phyloP scores from a whole-genome alignment of 2,113 vertebrate species.

The Apistogramma diplotaenia region DNA sequence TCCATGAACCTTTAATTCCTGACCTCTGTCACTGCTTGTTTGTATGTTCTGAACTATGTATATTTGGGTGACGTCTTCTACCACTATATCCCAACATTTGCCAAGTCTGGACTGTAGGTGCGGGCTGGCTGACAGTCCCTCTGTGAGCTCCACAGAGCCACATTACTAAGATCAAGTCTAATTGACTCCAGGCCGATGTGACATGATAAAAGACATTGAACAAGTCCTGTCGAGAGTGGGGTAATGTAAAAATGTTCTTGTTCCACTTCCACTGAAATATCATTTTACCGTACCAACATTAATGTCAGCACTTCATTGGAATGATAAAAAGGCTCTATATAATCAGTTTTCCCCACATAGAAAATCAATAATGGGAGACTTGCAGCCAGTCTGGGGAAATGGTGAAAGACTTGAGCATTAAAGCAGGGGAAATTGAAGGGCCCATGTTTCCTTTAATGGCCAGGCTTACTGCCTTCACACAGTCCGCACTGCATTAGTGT shows the following conservation, averaged over 20 bases:
- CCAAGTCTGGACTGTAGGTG: not conserved
- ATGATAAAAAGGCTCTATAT: slow-evolving; percentile 35
- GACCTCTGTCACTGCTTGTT: too few species aligned
- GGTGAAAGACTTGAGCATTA: slow-evolving; percentile 26
- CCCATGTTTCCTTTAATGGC: slow-evolving; percentile 17
- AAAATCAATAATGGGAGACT: slow-evolving; percentile 43
- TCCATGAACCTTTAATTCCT: too few species aligned
- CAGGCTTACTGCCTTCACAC: slow-evolving; percentile 9
- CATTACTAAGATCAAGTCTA: not conserved
- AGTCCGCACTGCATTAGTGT: not conserved
- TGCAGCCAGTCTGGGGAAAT: not conserved
- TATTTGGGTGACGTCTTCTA: not conserved
- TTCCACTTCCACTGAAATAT: not conserved
- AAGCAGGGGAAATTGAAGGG: not conserved
- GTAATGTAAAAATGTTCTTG: slow-evolving; percentile 17
- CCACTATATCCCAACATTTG: not conserved
- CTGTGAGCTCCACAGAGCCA: not conserved
- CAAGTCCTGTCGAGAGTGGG: not conserved
- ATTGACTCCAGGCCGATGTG: not conserved
- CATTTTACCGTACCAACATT: not conserved
- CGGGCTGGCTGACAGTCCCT: not conserved
- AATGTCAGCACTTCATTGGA: slow-evolving; percentile 30
- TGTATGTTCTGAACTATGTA: too few species aligned
- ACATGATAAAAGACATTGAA: slow-evolving; percentile 14
- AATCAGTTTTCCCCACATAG: slow-evolving; percentile 31